phyloP scores from a whole-genome alignment of 2,888 invertebrate species.

The Alsophila aescularia region DNA sequence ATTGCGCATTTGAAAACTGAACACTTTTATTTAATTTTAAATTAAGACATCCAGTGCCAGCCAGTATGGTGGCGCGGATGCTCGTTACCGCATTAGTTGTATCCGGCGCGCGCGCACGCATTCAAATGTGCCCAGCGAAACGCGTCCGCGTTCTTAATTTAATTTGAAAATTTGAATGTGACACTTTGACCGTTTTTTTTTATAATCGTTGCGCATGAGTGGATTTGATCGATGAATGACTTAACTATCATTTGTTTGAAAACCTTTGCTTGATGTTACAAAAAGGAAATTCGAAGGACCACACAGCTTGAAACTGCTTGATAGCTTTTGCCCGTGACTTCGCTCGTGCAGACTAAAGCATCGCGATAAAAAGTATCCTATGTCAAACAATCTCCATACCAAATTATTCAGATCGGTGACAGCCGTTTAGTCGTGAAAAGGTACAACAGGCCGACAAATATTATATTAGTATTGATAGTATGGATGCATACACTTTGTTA shows the following conservation, averaged over 20 bases:
- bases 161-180: conserved; percentile 61
- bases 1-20: conserved; percentile 21
- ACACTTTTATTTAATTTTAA: conserved; percentile 16
- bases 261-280: neutral
- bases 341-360: too few relatives aligned
- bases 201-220: conserved; percentile 5
- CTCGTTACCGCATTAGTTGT: conserved; percentile 70
- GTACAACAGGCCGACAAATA: too few relatives aligned
- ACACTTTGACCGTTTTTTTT: conserved; percentile 40
- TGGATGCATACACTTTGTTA: too few relatives aligned
- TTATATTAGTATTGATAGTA: too few relatives aligned
- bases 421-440: too few relatives aligned
- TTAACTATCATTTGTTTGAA: conserved; percentile 24
- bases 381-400: too few relatives aligned
- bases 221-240: conserved; percentile 38
- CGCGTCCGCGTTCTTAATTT: conserved; percentile 64
- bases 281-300: neutral
- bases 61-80: conserved; percentile 66
- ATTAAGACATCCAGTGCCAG: conserved; percentile 31
- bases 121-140: conserved; percentile 61
- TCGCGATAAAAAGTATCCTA: too few relatives aligned
- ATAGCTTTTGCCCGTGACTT: too few relatives aligned
- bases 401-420: too few relatives aligned
- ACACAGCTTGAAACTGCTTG: too few relatives aligned
- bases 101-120: conserved; percentile 68